Percentiles rank a stretch among this genome's conserved stretches.
Evolutionary conservation across 2,888 invertebrate species (phyloP).

Genomic region (Melanargia galathea): DNA sequence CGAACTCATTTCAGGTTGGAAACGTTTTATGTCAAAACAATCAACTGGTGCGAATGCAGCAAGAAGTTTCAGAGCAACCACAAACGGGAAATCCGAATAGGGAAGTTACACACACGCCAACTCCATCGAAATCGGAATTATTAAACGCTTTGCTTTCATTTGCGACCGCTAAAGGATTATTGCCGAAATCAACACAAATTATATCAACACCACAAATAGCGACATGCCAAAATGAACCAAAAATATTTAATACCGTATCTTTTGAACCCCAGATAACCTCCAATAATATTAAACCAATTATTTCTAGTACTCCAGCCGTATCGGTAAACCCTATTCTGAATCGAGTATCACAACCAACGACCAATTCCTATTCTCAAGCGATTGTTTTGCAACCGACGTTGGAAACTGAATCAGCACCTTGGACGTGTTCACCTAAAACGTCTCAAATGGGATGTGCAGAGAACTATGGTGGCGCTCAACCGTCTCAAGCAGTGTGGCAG

Average conservation of each 20-base stretch:
- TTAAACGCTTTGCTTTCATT: slow-evolving; percentile 45
- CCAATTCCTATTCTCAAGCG: not conserved
- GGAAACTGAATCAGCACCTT: slow-evolving; percentile 3
- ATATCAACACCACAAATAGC: slow-evolving; percentile 24
- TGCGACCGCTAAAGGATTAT: slow-evolving; percentile 45
- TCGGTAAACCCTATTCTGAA: slow-evolving; percentile 7
- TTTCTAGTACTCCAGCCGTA: slow-evolving; percentile 12
- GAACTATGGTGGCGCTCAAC: not conserved
- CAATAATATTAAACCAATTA: slow-evolving; percentile 14
- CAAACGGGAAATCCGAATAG: slow-evolving; percentile 22
- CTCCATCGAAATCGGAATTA: slow-evolving; percentile 40
- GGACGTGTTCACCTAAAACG: not conserved
- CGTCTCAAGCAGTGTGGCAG: slow-evolving; percentile 25
- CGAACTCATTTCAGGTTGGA: slow-evolving; percentile 36
- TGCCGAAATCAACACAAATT: slow-evolving; percentile 41
- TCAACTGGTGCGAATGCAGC: slow-evolving; percentile 20
- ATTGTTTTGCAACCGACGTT: not conserved
- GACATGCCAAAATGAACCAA: slow-evolving; percentile 15
- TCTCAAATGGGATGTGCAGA: not conserved
- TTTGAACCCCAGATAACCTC: slow-evolving; percentile 13
- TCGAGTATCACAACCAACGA: not conserved
- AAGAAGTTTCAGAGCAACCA: slow-evolving; percentile 1
- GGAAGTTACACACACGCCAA: slow-evolving; percentile 24
- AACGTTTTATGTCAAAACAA: slow-evolving; percentile 40
- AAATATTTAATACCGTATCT: slow-evolving; percentile 19